A percentile compares a stretch with the other conserved stretches of the same genome.
Conservation (phyloP, 2,888 invertebrate species). For the Meiosimyza decipiens region DNA sequence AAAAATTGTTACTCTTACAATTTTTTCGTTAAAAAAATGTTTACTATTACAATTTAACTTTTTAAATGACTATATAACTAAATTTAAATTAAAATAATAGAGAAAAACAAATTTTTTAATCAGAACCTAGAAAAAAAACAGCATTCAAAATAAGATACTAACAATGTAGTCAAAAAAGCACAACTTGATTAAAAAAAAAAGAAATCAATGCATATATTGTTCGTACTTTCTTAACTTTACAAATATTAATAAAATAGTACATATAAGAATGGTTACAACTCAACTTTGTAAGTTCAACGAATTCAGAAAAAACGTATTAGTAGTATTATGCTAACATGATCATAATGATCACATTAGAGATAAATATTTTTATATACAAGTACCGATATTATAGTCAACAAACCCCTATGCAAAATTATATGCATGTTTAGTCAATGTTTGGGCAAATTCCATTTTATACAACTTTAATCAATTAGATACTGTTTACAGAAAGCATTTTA, state of each 20-base stretch:
- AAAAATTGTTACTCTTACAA: constrained; percentile 12
- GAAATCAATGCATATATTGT: not conserved
- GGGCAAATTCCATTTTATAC: constrained; percentile 31
- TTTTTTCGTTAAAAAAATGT: not conserved
- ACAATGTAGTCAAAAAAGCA: not conserved
- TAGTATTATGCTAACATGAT: constrained; percentile 4
- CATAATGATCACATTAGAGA: not conserved
- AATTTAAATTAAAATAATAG: not conserved
- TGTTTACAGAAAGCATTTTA: not conserved
- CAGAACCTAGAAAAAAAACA: not conserved
- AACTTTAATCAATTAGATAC: constrained; percentile 14
- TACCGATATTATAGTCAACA: constrained; percentile 13
- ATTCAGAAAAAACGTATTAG: constrained; percentile 10
- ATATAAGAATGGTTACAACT: not conserved
- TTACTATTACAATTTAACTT: not conserved
- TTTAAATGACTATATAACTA: too few species aligned
- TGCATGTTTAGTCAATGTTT: constrained; percentile 21
- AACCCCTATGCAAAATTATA: constrained; percentile 1
- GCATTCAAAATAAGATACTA: constrained; percentile 23
- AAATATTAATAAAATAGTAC: not conserved
- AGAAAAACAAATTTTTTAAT: not conserved
- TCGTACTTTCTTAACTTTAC: not conserved
- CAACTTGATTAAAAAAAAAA: not conserved
- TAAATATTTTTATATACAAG: constrained; percentile 22
- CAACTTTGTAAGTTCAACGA: constrained; percentile 21